Base-by-base conservation (phyloP, 2,113 vertebrate species). In the Rhabdornis inornatus region DNA sequence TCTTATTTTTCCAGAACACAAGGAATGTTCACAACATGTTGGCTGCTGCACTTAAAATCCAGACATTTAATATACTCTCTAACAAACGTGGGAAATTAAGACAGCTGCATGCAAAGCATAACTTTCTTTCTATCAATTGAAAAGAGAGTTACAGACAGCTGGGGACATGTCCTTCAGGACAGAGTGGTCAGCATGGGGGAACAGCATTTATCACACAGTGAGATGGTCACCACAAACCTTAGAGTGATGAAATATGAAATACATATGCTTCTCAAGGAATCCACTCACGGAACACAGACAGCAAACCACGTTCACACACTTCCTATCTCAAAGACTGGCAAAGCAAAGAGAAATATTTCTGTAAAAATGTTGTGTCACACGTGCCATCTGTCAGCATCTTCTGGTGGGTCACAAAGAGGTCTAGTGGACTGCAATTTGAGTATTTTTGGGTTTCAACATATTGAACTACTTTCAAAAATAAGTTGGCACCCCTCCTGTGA, bases 261-360 rank as follows among this genome's bases (percentile, higher is more conserved):
- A 33, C 87, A 66, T 72, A 52, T 77, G 75, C 33, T 85, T 44
- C 53, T 90, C 68, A 40, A 80, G 75, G 30, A 82, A 85, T 74
- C 57, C 23, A 40, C 64, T 77, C 66, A 20, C 49, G 82, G 93
- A 88, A 92, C 45, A 85, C 45, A 45, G 66, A 65, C 28, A 77
- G 35, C 63, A 81, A 90, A 74, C 47, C 71, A 56, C 53, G 77
- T 70, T 81, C 82, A 55, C 35, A 86, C 6, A 27, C 37, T 79
- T 76, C 28, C 39, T 94, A 56, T 83, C 78, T 90, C 52, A 83
- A 90, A 90, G 66, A 68, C 83, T 83, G 82, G 35, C 79, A 93
- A 90, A 88, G 76, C 17, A 91, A 86, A 86, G 50, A 92, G 79
- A 95, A 96, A 90, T 13, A 66, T 86, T 88, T 77, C 55, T 80